Conservation (phyloP, 2,797 vertebrate genomes). For the Graptemys geographica region DNA sequence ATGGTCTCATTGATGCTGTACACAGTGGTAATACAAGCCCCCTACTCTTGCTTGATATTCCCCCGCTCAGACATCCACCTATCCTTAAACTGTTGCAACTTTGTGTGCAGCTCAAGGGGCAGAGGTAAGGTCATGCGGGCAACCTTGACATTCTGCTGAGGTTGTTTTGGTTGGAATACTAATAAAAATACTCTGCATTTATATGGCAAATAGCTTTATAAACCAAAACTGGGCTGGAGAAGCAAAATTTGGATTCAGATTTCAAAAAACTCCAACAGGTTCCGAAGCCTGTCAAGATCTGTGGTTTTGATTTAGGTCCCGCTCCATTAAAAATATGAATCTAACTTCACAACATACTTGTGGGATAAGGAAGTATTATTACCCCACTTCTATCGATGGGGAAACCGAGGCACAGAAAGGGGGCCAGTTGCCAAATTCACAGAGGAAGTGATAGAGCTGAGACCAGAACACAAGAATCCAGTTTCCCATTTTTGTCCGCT, state of each 20-base stretch:
- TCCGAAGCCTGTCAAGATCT: background rate
- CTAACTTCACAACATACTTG: background rate
- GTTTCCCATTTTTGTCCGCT: background rate
- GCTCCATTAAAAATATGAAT: background rate
- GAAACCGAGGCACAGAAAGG: background rate
- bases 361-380: background rate
- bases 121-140: background rate
- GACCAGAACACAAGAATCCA: background rate
- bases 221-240: background rate
- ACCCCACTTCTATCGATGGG: background rate
- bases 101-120: background rate
- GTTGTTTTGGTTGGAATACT: background rate
- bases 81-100: background rate
- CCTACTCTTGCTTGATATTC: background rate
- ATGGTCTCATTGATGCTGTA: background rate
- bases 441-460: background rate
- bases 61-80: background rate
- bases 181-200: background rate
- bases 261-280: background rate
- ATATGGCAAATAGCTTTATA: background rate
- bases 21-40: background rate
- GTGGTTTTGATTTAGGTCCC: background rate
- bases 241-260: background rate
- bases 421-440: background rate
- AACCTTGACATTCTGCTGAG: background rate